Evolutionary conservation across 1,140 invertebrate genomes (phyloP).

Genomic region (Achatina immaculata): DNA sequence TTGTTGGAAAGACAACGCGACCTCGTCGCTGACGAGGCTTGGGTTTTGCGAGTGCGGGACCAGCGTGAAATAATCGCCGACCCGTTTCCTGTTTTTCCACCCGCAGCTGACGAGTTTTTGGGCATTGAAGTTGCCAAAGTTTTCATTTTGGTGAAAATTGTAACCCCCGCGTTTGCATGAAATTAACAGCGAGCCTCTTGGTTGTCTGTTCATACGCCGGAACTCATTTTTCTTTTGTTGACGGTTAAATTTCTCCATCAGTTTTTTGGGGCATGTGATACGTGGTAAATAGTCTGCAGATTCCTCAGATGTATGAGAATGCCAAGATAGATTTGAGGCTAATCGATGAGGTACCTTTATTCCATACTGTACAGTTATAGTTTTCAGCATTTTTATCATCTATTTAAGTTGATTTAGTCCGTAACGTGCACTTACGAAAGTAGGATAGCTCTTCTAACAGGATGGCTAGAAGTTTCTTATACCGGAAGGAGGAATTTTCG

Average conservation of each 20-base stretch:
- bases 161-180: constrained; percentile 14
- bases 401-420: too few species aligned
- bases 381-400: not conserved
- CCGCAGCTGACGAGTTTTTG: constrained; percentile 18
- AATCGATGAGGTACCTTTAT: not conserved
- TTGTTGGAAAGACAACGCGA: constrained; percentile 28
- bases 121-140: constrained; percentile 1
- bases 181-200: not conserved
- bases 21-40: not conserved
- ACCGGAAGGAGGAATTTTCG: too few species aligned
- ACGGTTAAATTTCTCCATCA: not conserved
- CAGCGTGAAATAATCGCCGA: constrained; percentile 18
- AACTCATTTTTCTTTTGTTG: not conserved
- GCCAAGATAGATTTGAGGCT: not conserved
- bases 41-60: constrained; percentile 20
- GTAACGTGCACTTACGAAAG: too few species aligned
- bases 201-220: not conserved
- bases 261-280: constrained; percentile 26
- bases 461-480: too few species aligned
- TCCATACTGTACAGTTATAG: not conserved
- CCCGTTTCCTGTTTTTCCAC: constrained; percentile 20
- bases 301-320: not conserved
- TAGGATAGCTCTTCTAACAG: too few species aligned
- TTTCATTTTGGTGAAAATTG: constrained; percentile 17
- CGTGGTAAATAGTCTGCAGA: not conserved